Conservation (phyloP, 1,140 invertebrate genomes). For the Glomeris maerens region DNA sequence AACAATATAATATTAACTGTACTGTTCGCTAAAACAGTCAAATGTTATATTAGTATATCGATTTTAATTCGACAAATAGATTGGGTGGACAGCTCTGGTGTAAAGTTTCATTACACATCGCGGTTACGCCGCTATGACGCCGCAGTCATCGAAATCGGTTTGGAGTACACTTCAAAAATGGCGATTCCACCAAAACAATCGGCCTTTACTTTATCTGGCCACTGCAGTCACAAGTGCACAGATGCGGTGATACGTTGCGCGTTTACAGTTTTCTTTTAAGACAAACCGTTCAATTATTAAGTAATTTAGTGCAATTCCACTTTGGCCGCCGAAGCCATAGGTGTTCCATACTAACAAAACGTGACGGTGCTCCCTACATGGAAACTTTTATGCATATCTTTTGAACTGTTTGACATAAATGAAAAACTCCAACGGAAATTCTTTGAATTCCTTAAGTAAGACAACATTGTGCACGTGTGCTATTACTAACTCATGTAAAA, state of each 20-base stretch:
- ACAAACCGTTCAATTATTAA: neutral
- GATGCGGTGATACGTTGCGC: conserved; percentile 56
- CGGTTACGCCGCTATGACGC: conserved; percentile 68
- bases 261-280: neutral
- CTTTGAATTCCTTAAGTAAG: too few species aligned
- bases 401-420: too few species aligned
- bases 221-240: conserved; percentile 88
- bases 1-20: too few species aligned
- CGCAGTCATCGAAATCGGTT: conserved; percentile 87
- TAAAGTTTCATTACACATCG: conserved; percentile 50
- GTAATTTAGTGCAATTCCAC: conserved; percentile 14
- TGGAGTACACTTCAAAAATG: conserved; percentile 97
- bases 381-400: too few species aligned
- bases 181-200: conserved; percentile 73
- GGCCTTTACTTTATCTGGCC: conserved; percentile 65
- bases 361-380: too few species aligned
- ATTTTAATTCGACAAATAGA: conserved; percentile 36
- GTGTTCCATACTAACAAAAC: too few species aligned
- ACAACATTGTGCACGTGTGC: too few species aligned
- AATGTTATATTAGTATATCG: neutral
- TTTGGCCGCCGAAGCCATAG: too few species aligned
- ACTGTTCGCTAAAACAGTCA: neutral
- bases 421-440: too few species aligned
- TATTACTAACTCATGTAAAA: neutral
- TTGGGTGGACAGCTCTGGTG: conserved; percentile 75